Conservation (phyloP, 2,797 vertebrate species). For the Natrix natrix region DNA sequence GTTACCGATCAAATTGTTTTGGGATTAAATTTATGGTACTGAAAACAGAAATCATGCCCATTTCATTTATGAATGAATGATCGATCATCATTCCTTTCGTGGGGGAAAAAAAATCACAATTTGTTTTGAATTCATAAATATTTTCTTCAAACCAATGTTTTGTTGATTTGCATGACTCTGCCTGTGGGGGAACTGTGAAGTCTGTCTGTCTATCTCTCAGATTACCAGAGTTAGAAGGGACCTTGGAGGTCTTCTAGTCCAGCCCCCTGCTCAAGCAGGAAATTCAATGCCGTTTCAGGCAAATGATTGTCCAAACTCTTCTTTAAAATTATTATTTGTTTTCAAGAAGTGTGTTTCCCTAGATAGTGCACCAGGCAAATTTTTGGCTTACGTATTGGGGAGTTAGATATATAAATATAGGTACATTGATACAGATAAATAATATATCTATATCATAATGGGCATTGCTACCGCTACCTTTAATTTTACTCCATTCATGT, state of each 20-base stretch:
- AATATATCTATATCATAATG: background rate
- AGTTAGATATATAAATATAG: background rate
- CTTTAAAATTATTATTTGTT: background rate
- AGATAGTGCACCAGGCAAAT: background rate
- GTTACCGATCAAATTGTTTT: too few species aligned
- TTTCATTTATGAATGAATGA: too few species aligned
- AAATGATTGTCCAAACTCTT: background rate
- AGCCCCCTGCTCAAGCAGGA: background rate
- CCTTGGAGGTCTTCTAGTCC: too few species aligned
- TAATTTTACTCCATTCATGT: background rate
- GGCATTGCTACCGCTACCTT: background rate
- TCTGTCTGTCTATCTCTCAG: too few species aligned
- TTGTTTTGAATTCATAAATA: too few species aligned
- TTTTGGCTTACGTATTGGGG: background rate
- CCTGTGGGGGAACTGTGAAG: too few species aligned
- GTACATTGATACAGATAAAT: background rate
- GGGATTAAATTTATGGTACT: too few species aligned
- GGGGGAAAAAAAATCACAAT: too few species aligned
- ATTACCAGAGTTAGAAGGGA: background rate
- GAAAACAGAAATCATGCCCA: too few species aligned
- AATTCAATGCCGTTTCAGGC: background rate
- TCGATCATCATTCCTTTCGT: too few species aligned
- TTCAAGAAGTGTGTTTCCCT: background rate
- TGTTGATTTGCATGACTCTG: too few species aligned
- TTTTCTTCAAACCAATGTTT: too few species aligned